phyloP scores from a whole-genome alignment of 2,113 vertebrate species.

The Cacatua alba region DNA sequence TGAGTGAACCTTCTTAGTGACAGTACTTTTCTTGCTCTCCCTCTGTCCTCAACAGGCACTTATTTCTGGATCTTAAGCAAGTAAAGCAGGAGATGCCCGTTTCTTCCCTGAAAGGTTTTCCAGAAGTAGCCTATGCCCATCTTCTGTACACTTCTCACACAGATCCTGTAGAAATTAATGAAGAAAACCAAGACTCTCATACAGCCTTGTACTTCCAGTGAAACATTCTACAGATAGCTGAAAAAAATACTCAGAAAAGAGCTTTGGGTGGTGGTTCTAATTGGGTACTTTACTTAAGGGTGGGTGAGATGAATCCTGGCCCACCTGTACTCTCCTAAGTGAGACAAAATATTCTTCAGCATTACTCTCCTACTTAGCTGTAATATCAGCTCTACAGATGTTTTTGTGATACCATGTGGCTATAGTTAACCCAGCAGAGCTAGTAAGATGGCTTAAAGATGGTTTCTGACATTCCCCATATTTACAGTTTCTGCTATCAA shows the following conservation, averaged over 20 bases:
- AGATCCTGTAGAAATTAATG: not conserved
- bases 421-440: not conserved
- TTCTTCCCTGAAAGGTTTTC: fast-evolving
- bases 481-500: not conserved
- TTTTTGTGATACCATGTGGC: not conserved
- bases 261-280: not conserved
- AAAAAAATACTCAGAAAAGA: not conserved
- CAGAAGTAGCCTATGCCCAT: not conserved
- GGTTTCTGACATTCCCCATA: not conserved
- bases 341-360: not conserved
- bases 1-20: not conserved
- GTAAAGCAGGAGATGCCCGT: not conserved
- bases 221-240: not conserved
- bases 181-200: not conserved
- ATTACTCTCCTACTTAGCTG: not conserved
- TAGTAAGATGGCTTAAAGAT: not conserved
- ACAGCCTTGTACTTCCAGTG: not conserved
- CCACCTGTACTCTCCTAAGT: not conserved
- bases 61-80: not conserved
- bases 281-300: not conserved
- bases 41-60: not conserved
- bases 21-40: not conserved
- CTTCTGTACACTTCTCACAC: not conserved
- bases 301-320: not conserved
- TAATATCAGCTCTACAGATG: not conserved